These are phyloP conservation scores for Perca flavescens DNA, from an alignment of 2,113 vertebrate species.

Conservation along the genomic window DNA sequence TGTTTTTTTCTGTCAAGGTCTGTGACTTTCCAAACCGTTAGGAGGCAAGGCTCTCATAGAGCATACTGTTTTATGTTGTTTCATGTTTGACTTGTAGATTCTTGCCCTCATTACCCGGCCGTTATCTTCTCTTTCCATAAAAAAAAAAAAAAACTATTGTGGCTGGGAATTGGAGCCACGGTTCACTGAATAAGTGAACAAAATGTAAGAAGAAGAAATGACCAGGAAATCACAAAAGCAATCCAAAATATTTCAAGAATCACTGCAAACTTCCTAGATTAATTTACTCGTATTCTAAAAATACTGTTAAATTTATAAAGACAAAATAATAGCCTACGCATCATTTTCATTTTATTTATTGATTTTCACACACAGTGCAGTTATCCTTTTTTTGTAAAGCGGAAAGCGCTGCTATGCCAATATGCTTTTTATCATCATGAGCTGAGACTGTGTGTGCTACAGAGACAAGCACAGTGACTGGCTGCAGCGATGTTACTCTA, in stretches of 20 bases:
- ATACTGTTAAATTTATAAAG: background rate
- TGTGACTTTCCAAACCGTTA: constrained; percentile 26
- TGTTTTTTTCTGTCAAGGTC: constrained; percentile 50
- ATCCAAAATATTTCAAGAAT: background rate
- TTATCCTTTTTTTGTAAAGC: constrained; percentile 1
- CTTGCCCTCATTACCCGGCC: constrained; percentile 39
- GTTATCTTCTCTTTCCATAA: constrained; percentile 23
- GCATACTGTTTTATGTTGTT: constrained; percentile 47
- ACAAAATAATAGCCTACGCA: background rate
- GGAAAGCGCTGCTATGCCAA: background rate
- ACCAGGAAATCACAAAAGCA: background rate
- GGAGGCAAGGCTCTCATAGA: constrained; percentile 37
- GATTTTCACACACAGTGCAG: background rate
- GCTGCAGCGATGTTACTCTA: background rate
- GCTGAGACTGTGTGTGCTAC: background rate
- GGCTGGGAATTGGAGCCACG: constrained; percentile 3
- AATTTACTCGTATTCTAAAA: background rate
- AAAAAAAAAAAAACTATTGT: background rate
- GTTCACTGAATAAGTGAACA: background rate
- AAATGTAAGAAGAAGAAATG: background rate
- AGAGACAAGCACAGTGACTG: background rate
- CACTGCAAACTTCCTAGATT: background rate
- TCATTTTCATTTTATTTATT: background rate
- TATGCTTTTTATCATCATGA: background rate
- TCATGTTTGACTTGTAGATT: constrained; percentile 46